Percentiles rank a stretch among this genome's conserved stretches.
Conservation (phyloP, 2,797 vertebrate species). For the Diglossa cyanea region DNA sequence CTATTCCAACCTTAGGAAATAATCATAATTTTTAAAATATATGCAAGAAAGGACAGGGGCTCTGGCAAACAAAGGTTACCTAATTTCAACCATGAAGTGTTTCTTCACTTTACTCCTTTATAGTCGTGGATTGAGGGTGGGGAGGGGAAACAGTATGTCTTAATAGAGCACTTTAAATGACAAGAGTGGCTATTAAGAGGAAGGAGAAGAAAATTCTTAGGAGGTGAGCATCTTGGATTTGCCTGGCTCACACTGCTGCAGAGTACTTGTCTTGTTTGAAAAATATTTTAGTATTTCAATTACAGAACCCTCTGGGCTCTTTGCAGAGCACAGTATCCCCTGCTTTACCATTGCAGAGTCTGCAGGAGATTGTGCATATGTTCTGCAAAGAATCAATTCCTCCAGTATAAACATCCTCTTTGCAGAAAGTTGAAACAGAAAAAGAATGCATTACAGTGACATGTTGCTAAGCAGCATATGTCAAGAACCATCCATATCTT, state of each 20-base stretch:
- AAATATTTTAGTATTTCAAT: background rate
- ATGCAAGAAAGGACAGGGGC: background rate
- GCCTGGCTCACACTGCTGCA: background rate
- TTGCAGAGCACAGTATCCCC: background rate
- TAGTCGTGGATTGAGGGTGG: background rate
- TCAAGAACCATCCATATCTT: constrained; percentile 30
- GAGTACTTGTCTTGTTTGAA: background rate
- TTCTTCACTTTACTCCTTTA: background rate
- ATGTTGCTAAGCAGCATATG: constrained; percentile 53
- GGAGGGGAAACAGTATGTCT: background rate
- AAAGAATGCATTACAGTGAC: background rate
- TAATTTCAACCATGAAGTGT: background rate
- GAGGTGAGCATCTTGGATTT: background rate
- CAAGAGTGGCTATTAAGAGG: background rate
- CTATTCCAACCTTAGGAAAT: background rate
- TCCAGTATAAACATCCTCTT: background rate
- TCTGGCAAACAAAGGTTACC: background rate
- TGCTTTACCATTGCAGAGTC: background rate
- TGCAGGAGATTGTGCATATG: background rate
- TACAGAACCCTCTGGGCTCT: background rate
- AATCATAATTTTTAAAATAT: background rate
- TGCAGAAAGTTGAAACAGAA: background rate
- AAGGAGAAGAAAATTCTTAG: background rate
- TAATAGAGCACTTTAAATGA: background rate
- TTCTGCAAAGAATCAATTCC: background rate